Conservation (phyloP, 1,140 invertebrate species). For the Drosophila arawakana region DNA sequence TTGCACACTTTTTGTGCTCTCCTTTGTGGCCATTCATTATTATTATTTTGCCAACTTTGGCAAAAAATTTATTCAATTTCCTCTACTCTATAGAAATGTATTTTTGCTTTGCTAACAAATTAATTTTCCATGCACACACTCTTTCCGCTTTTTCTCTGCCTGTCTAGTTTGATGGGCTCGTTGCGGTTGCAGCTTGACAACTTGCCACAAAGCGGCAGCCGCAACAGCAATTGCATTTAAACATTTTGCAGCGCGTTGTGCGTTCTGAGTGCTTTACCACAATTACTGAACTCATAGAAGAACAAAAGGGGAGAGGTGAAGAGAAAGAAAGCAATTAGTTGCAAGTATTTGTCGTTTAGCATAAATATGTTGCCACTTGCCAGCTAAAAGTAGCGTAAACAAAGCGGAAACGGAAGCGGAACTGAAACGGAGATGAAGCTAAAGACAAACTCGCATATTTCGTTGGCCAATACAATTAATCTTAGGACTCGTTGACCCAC, state of each 20-base stretch:
- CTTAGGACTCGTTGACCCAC: background rate
- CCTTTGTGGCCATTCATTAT: background rate
- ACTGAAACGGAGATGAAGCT: conserved; percentile 22
- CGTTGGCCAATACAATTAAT: conserved; percentile 40
- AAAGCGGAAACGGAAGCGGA: conserved; percentile 22
- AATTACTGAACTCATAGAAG: conserved; percentile 35
- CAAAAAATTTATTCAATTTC: conserved; percentile 32
- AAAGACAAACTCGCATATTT: conserved; percentile 18
- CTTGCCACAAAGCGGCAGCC: conserved; percentile 28
- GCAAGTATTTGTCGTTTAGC: conserved; percentile 64
- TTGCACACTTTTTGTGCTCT: background rate
- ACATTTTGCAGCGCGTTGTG: conserved; percentile 53
- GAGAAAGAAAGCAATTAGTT: conserved; percentile 56
- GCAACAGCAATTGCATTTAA: conserved; percentile 65
- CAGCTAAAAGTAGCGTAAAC: conserved; percentile 26
- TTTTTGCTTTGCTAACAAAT: background rate
- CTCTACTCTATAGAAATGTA: background rate
- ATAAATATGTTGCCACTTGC: conserved; percentile 62
- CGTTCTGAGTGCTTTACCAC: conserved; percentile 49
- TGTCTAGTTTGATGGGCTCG: background rate
- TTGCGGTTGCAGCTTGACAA: conserved; percentile 19
- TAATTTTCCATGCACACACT: conserved; percentile 11
- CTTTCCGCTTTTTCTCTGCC: conserved; percentile 7
- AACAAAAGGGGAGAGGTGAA: background rate
- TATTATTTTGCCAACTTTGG: conserved; percentile 4